A percentile compares a stretch with the other conserved stretches of the same genome.
phyloP scores from a whole-genome alignment of 2,797 vertebrate genomes.

The Netta rufina region DNA sequence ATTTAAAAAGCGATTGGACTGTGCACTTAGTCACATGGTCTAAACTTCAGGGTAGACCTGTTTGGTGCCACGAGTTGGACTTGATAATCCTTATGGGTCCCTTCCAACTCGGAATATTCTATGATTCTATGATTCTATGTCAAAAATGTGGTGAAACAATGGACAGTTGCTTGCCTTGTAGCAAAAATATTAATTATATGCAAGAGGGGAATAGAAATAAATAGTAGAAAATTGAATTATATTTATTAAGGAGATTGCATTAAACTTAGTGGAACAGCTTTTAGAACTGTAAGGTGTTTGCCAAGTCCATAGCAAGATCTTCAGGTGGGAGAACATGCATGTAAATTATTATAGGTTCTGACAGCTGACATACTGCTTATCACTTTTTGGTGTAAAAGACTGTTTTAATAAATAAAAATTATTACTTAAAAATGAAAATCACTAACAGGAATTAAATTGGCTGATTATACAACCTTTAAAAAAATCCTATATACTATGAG shows the following conservation, averaged over 20 bases:
- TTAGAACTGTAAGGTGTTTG: neutral
- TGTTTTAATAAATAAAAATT: neutral
- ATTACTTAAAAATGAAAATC: neutral
- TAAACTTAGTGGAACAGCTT: neutral
- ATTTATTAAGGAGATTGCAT: neutral
- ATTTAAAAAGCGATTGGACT: no score
- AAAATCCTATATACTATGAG: accelerated
- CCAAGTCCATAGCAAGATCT: conserved; percentile 15
- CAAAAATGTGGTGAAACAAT: neutral
- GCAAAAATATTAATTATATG: neutral
- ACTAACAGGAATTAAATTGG: neutral
- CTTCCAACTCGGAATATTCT: no score
- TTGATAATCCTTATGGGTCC: no score
- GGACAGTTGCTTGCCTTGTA: neutral
- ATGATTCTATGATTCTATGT: no score
- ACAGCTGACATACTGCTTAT: neutral
- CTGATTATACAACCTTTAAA: neutral
- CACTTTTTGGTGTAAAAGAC: neutral
- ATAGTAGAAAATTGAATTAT: neutral
- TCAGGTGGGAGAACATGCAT: conserved; percentile 4
- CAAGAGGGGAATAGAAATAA: neutral
- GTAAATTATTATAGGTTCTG: conserved; percentile 15
- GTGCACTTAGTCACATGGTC: no score
- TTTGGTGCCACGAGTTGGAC: no score
- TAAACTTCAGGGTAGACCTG: no score